These are phyloP conservation scores for Paramisgurnus dabryanus DNA, from an alignment of 2,113 vertebrate genomes.

Conservation along the genomic window DNA sequence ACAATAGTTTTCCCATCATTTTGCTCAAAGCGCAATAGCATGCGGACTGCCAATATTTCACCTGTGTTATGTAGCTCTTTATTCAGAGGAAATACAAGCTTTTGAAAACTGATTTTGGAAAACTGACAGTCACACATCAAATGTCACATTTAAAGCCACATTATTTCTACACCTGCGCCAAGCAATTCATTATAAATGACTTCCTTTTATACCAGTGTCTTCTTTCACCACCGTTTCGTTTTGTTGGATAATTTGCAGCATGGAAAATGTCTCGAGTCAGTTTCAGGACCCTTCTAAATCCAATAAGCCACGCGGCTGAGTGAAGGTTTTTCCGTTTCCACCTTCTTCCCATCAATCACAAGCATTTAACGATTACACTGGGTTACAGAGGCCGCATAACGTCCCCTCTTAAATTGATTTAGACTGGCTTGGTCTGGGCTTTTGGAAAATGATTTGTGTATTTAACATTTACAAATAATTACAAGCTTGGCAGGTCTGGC, in stretches of 20 bases:
- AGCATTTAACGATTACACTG: conserved; percentile 40
- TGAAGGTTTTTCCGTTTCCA: conserved; percentile 37
- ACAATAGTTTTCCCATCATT: conserved; percentile 32
- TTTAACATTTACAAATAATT: conserved; percentile 35
- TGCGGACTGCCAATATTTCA: background rate
- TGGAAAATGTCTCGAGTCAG: conserved; percentile 40
- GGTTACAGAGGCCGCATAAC: conserved; percentile 39
- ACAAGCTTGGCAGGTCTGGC: conserved; percentile 25
- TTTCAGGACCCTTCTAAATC: conserved; percentile 25
- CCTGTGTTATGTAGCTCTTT: background rate
- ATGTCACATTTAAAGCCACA: background rate
- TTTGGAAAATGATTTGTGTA: conserved; percentile 20
- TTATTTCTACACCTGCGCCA: background rate
- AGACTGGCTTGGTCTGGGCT: background rate
- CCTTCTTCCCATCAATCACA: conserved; percentile 35
- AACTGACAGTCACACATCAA: conserved; percentile 6
- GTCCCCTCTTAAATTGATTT: conserved; percentile 35
- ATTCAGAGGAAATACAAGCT: background rate
- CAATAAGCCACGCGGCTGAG: conserved; percentile 38
- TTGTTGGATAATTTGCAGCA: conserved; percentile 28
- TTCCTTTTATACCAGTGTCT: conserved; percentile 2
- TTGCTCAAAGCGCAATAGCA: conserved; percentile 17
- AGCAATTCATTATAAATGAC: conserved; percentile 23
- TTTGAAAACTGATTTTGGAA: background rate
- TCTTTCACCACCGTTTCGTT: conserved; percentile 1